Evolutionary conservation across 2,113 vertebrate genomes (phyloP).

Genomic region (Cebus imitator): DNA sequence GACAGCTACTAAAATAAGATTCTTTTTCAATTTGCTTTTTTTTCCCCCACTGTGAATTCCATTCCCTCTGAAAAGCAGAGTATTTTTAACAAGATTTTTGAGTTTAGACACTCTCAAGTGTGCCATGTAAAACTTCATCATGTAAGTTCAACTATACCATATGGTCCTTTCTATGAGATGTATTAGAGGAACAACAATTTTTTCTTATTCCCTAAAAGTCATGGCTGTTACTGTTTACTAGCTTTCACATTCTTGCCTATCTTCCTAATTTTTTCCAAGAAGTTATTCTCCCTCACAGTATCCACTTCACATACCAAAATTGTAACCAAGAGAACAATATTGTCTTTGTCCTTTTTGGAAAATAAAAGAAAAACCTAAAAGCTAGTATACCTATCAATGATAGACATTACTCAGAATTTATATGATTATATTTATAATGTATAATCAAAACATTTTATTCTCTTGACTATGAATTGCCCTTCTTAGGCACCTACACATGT

Average conservation of each 20-base stretch:
- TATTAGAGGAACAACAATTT: background rate
- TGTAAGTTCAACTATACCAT: background rate
- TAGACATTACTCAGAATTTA: background rate
- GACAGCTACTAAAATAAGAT: conserved; percentile 13
- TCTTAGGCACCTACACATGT: background rate
- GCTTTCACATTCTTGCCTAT: background rate
- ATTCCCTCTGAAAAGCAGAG: conserved; percentile 12
- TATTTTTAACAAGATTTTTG: conserved; percentile 13
- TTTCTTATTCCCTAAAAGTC: background rate
- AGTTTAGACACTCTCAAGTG: background rate
- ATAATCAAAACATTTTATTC: conserved; percentile 4
- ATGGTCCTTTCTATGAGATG: background rate
- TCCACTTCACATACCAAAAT: conserved; percentile 34
- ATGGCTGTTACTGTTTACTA: background rate
- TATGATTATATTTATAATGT: background rate
- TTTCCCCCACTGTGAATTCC: background rate
- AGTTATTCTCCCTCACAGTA: background rate
- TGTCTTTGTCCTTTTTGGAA: background rate
- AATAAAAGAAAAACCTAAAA: conserved; percentile 14
- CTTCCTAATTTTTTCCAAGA: background rate
- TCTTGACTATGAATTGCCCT: background rate
- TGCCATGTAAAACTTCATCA: conserved; percentile 9
- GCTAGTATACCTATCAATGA: background rate
- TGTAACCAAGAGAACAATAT: background rate
- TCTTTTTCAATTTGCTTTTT: conserved; percentile 27